These are phyloP conservation scores for Taurulus bubalis DNA, from an alignment of 2,113 vertebrate genomes.

Conservation along the genomic window DNA sequence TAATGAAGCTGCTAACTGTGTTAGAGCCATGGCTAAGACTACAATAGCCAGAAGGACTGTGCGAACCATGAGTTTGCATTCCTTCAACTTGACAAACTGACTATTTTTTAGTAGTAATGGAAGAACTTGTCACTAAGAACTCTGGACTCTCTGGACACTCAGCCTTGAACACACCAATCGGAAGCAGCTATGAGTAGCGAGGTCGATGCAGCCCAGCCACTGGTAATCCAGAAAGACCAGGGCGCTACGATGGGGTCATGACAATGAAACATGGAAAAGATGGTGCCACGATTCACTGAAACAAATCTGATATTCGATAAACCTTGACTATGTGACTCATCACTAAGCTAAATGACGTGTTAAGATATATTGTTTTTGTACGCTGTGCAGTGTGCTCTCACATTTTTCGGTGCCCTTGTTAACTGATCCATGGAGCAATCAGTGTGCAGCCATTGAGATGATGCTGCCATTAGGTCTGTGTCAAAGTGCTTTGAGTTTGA, in stretches of 20 bases:
- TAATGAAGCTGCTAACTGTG: not conserved
- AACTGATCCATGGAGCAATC: slow-evolving; percentile 24
- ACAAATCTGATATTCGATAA: not conserved
- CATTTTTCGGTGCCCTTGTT: slow-evolving; percentile 6
- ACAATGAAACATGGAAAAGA: slow-evolving; percentile 5
- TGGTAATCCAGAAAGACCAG: not conserved
- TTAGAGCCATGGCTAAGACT: not conserved
- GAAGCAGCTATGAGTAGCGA: not conserved
- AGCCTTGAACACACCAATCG: not conserved
- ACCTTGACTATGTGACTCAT: not conserved
- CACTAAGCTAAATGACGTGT: not conserved
- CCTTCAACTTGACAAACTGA: not conserved
- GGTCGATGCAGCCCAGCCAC: not conserved
- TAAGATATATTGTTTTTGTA: not conserved
- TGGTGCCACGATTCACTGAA: not conserved
- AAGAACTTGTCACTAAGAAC: not conserved
- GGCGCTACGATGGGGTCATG: not conserved
- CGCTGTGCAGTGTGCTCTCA: not conserved
- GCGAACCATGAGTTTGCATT: not conserved
- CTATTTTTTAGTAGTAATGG: not conserved
- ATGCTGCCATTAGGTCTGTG: slow-evolving; percentile 20
- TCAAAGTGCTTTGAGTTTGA: slow-evolving; percentile 18
- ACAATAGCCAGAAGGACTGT: too few relatives aligned
- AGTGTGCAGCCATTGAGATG: slow-evolving; percentile 32
- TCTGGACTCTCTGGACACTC: not conserved